phyloP scores from a whole-genome alignment of 2,113 vertebrate species.

The Ondatra zibethicus region DNA sequence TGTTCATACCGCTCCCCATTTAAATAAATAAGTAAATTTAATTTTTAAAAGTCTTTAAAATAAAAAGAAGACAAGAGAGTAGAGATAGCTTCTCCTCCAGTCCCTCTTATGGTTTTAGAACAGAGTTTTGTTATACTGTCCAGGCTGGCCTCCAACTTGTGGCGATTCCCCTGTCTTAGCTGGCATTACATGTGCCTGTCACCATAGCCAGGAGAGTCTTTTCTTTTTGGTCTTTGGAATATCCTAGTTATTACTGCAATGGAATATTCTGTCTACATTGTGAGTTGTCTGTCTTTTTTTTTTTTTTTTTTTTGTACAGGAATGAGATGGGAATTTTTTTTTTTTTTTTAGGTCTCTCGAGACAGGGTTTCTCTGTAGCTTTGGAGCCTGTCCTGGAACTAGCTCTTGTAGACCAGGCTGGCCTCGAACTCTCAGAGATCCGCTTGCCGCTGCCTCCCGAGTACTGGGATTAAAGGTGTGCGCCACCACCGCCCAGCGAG shows the following conservation, averaged over 20 bases:
- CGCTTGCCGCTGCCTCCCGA: no score
- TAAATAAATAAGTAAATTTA: background rate
- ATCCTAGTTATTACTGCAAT: background rate
- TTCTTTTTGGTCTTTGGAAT: slow-evolving; percentile 1
- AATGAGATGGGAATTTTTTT: no score
- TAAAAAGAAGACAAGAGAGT: background rate
- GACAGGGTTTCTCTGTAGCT: no score
- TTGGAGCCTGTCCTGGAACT: no score
- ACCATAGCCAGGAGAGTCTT: background rate
- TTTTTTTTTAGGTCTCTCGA: no score
- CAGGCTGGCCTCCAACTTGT: background rate
- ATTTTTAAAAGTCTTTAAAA: background rate
- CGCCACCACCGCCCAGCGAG: no score
- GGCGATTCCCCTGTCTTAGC: background rate
- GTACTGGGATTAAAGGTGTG: no score
- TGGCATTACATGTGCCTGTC: background rate
- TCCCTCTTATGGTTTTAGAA: background rate
- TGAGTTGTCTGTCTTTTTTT: no score
- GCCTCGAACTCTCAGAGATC: no score
- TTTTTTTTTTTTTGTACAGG: no score
- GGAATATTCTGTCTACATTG: slow-evolving; percentile 13
- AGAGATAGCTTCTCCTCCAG: background rate
- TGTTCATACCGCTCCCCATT: background rate
- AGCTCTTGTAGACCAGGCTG: no score
- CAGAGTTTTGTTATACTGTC: background rate